phyloP scores from a whole-genome alignment of 2,797 vertebrate species.

The Xerus rutilus region DNA sequence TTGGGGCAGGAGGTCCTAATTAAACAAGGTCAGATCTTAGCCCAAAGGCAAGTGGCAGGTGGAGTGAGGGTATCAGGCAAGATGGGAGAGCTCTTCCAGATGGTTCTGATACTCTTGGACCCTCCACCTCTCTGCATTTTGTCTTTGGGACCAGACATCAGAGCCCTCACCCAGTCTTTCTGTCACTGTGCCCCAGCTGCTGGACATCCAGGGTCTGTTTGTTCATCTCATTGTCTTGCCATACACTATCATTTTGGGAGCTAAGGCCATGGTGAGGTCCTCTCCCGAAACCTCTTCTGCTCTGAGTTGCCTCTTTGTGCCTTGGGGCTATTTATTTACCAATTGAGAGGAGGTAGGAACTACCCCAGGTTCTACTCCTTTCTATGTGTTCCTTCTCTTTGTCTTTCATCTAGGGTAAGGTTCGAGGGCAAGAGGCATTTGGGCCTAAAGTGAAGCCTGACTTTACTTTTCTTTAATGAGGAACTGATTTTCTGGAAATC shows the following conservation, averaged over 20 bases:
- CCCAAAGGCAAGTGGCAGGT: not conserved
- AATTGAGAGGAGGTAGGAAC: not conserved
- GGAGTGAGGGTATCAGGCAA: not conserved
- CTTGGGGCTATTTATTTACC: not conserved
- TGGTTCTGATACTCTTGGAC: not conserved
- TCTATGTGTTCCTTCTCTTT: not conserved
- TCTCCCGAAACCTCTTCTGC: not conserved
- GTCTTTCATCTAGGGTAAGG: not conserved
- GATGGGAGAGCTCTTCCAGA: not conserved
- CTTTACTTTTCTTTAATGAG: not conserved
- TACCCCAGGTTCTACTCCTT: not conserved
- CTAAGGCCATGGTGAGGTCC: not conserved
- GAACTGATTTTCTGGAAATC: not conserved
- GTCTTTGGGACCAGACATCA: not conserved
- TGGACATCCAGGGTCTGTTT: not conserved
- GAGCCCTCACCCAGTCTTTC: not conserved
- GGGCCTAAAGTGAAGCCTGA: not conserved
- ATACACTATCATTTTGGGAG: not conserved
- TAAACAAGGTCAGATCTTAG: constrained; percentile 1
- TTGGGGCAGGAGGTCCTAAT: not conserved
- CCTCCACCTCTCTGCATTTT: not conserved
- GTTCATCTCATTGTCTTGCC: not conserved
- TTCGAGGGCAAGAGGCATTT: not conserved
- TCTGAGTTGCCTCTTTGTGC: not conserved
- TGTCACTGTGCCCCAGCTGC: not conserved